Conservation (phyloP, 2,113 vertebrate species). For the Chelonoidis abingdonii region DNA sequence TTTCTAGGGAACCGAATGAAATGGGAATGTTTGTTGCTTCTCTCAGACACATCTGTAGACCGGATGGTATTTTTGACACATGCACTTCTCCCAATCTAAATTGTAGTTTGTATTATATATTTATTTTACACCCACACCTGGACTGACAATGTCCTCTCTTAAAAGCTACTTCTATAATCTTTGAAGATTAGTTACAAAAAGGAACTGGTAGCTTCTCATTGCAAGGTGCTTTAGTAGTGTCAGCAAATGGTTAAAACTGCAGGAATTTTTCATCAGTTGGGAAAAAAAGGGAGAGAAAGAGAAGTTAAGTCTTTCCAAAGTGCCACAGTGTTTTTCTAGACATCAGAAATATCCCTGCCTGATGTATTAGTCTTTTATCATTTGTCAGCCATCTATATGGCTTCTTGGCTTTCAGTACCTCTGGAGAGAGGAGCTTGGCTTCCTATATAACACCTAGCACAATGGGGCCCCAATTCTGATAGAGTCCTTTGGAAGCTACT, state of each 20-base stretch:
- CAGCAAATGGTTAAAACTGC: neutral
- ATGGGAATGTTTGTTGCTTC: neutral
- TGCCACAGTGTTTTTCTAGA: too few species aligned
- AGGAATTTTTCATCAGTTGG: neutral
- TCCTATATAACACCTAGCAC: neutral
- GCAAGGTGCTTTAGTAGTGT: neutral
- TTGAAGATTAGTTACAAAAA: neutral
- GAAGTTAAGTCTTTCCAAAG: neutral
- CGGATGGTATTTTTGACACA: neutral
- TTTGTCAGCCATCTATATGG: neutral
- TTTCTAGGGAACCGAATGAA: neutral
- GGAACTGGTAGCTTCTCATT: neutral
- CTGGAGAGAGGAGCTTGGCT: neutral
- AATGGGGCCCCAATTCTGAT: neutral
- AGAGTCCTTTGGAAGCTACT: neutral
- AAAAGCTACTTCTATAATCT: neutral
- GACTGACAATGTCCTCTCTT: neutral
- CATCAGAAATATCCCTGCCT: neutral
- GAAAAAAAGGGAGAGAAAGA: neutral
- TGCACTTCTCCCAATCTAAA: neutral
- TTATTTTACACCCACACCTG: neutral
- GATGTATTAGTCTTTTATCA: neutral
- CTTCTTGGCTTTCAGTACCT: neutral
- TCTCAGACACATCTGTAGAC: neutral
- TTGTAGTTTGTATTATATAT: neutral